Conservation (phyloP, 92 coral and sea anemone species). For the Pocillopora meandrina region DNA sequence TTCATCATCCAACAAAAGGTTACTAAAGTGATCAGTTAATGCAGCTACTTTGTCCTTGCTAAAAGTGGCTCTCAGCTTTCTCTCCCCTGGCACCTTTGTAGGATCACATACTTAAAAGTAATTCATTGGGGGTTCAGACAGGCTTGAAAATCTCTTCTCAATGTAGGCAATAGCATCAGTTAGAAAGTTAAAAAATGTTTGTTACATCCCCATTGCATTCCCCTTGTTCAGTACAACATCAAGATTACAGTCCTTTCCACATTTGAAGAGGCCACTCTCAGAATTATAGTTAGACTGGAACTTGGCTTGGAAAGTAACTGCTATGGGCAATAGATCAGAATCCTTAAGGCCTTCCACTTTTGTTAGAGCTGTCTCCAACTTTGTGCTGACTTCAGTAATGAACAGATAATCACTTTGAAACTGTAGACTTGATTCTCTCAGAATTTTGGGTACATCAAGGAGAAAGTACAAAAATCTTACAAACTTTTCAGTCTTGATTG, state of each 20-base stretch:
- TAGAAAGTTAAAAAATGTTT: conserved; percentile 26
- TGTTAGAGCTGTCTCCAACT: conserved; percentile 44
- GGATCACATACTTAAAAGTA: conserved; percentile 32
- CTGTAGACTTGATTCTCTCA: conserved; percentile 29
- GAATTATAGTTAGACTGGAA: conserved; percentile 25
- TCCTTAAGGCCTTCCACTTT: conserved; percentile 36
- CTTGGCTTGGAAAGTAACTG: conserved; percentile 35
- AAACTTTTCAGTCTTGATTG: conserved; percentile 38
- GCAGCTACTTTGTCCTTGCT: conserved; percentile 33
- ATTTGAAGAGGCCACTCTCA: conserved; percentile 37
- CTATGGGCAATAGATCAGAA: conserved; percentile 16
- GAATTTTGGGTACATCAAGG: conserved; percentile 33
- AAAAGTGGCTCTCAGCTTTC: conserved; percentile 32
- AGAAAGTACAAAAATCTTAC: conserved; percentile 37
- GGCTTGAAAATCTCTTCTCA: conserved; percentile 28
- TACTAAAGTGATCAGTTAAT: conserved; percentile 36
- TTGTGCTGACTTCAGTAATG: conserved; percentile 45
- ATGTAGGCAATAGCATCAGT: conserved; percentile 30
- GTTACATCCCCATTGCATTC: conserved; percentile 24
- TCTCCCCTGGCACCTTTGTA: conserved; percentile 27
- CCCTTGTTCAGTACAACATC: conserved; percentile 25
- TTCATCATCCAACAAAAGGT: conserved; percentile 23
- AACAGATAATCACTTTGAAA: conserved; percentile 36
- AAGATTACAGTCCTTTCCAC: conserved; percentile 34
- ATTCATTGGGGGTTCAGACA: conserved; percentile 32